Base-by-base conservation (phyloP, 2,888 invertebrate genomes). In the Lottia gigantea region DNA sequence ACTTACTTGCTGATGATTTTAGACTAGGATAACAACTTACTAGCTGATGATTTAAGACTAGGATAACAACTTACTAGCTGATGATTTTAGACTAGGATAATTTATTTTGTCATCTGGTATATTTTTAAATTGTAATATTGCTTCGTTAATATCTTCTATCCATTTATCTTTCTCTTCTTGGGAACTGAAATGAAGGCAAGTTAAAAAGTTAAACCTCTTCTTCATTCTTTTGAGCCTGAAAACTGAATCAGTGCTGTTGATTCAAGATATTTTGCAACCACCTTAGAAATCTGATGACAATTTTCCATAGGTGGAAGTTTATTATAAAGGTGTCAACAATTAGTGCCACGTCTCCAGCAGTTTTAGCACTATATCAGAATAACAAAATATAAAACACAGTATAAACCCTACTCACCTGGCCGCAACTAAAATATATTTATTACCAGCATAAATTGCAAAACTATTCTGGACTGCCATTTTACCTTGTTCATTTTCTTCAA, bases 131-230 rank as follows among this genome's bases (percentile, higher is more conserved):
- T 89, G 84, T 81, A 89, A 81, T 80, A 92, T 87, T 64, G 93
- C 91, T 85, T 91, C 80, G 75, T 86, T 92, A 91, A 78, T 94
- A 89, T 96, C 95, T 76, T 92, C 92, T 80, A 95, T 91, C 98
- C 98, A 98, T 72, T 94, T 92, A 76, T 93, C 92, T 88, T 94
- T 96, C 87, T 98, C 97, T 72, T 93, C 93, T 76, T 93, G 93
- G 76, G 93, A 94, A 86, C 92, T 94, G 77, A 8, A n/a, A 94
- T 31, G 40, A 62, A 70, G n/a, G 46, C 14, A 64, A 67, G 23
- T 45, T 65, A 25, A 16, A 40, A 45, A 40, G 62, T 23, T 31
- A 15, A 23, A 12, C 19, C 31, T 40, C 14, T 25, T 25, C 23
- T 31, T 23, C 15, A 11, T 6, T 25, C 16, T n/a, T 31, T 31